Evolutionary conservation across 2,797 vertebrate species (phyloP), one percentile per base, ranked within the genome.

Genomic region (Perodicticus potto): DNA sequence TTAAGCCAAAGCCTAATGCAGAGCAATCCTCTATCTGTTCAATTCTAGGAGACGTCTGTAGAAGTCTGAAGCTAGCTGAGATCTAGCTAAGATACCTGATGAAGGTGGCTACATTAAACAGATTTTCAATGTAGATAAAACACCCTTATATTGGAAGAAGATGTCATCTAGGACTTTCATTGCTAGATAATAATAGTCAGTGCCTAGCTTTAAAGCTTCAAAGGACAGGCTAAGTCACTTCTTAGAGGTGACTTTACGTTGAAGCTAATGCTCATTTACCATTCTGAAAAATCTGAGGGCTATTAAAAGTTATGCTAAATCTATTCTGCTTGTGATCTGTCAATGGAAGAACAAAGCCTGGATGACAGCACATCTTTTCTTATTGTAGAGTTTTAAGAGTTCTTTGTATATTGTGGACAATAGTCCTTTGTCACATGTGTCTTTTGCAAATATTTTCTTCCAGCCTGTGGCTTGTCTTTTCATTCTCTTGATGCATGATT

Each of bases 361-460:
- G 65, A n/a, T 67, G 65, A 67, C 7, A n/a, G 32, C 32, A 67
- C 16, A n/a, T 67, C 65, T 78, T 43, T 55, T 59, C 27, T 17
- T 78, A 34, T 37, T 69, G 32, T 70, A 86, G 22, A 81, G 61
- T 85, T 92, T 85, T 69, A 92, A 67, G 34, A 77, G 37, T 77
- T 67, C 81, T 73, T 63, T 57, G 27, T 57, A 43, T 77, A 65
- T 69, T 92, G 67, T 57, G 45, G 40, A 85, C 14, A 85, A 85
- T 4, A 85, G 34, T 69, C 91, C 45, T 85, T 57, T 67, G 76
- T 92, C 72, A 43, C 34, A 40, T 49, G 20, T 34, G 45, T 85
- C 45, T 76, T 77, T 45, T 57, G 45, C 22, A 85, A 69, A 43
- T 85, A 76, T 82, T 70, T 76, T 76, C 40, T 76, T 43, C 82